Base-by-base conservation (phyloP, 2,113 vertebrate genomes). In the Corythornis madagascariensis region DNA sequence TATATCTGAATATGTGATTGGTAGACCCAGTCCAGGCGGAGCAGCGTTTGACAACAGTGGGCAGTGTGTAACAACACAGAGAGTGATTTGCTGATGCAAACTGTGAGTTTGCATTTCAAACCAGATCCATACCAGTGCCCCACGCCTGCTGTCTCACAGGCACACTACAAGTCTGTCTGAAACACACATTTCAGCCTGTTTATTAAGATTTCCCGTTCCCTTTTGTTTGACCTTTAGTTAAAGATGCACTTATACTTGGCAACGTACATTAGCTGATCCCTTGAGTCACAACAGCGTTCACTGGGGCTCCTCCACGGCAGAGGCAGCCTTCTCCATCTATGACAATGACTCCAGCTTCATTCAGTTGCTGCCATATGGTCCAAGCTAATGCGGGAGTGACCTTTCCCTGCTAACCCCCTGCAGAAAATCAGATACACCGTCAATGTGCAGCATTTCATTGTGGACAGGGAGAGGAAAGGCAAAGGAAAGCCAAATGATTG, bases 351-450 rank as follows among this genome's bases (percentile, higher is more conserved):
- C 63, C 60, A 56, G 79, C 85, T 86, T 60, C 64, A 48, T 79
- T 88, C 90, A n/a, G 33, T 64, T 63, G 85, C 69, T 88, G 75
- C 79, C 67, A 28, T 70, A 26, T 71, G 79, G 50, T 56, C 72
- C 82, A 59, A 40, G 63, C 71, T 89, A 52, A 66, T 47, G 79
- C n/a, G 2, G 56, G 60, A 88, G 52, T 88, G 88, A 92, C 85
- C 85, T 96, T 95, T 92, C 72, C 89, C 72, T 88, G 64, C 63
- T 73, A 66, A 77, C 16, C 45, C 71, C 82, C 52, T 86, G 90
- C 91, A 91, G 72, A 92, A 95, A 89, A 83, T 83, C 67, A 88
- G 85, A 69, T 88, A 59, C 47, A 66, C 31, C 17, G 0, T 75
- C 86, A 65, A 2, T 40, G 60, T 59, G 28, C 19, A 2, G 70